Evolutionary conservation across 2,113 vertebrate genomes (phyloP).

Genomic region (Microtus pennsylvanicus): DNA sequence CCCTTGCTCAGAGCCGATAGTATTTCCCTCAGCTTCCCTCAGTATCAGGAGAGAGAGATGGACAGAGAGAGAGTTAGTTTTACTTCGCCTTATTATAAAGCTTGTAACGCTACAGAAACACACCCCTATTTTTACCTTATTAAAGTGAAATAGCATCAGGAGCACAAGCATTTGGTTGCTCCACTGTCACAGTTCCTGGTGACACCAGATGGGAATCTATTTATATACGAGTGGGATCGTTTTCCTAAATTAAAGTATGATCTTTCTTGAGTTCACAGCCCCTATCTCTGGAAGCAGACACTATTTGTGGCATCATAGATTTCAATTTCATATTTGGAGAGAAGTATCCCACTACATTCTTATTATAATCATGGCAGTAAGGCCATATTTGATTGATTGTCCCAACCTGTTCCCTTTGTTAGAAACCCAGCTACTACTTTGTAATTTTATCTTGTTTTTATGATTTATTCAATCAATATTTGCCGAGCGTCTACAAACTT

Average conservation of each 20-base stretch:
- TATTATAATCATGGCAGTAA: background rate
- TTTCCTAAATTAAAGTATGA: conserved; percentile 26
- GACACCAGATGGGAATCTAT: background rate
- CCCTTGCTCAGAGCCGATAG: background rate
- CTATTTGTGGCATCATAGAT: background rate
- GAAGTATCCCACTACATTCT: background rate
- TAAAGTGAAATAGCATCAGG: background rate
- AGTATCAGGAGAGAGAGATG: background rate
- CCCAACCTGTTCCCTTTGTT: background rate
- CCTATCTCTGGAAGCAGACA: background rate
- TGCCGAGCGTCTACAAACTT: background rate
- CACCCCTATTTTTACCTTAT: background rate
- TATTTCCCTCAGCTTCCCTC: background rate
- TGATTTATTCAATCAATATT: conserved; percentile 35
- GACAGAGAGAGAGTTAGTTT: background rate
- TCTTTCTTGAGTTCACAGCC: background rate
- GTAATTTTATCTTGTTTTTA: background rate
- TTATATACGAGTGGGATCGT: background rate
- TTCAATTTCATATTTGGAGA: background rate
- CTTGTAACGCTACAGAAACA: background rate
- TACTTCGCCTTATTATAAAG: background rate
- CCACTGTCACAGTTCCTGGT: background rate
- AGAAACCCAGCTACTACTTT: background rate
- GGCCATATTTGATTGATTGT: background rate
- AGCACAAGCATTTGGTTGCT: background rate